phyloP scores from a whole-genome alignment of 2,797 vertebrate genomes.

The Bovichtus diacanthus region DNA sequence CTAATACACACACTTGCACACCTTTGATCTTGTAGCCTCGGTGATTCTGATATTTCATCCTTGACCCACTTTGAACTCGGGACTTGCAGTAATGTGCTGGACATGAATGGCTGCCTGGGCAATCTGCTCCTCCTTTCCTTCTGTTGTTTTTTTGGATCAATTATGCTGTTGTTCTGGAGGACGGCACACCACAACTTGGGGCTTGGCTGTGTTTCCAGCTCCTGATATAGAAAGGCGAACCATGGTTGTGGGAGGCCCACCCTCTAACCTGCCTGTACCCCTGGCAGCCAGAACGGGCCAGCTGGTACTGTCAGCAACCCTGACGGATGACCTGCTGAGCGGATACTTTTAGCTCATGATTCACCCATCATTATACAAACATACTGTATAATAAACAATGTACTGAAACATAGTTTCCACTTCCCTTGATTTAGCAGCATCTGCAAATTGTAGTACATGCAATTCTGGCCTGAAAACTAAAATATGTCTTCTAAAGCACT shows the following conservation, averaged over 20 bases:
- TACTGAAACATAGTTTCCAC: conserved; percentile 19
- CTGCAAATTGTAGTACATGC: neutral
- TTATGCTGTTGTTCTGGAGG: conserved; percentile 60
- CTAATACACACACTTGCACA: conserved; percentile 27
- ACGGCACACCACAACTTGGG: conserved; percentile 53
- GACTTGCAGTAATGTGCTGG: conserved; percentile 63
- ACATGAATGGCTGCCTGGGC: conserved; percentile 70
- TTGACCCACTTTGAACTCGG: conserved; percentile 74
- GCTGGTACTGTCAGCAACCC: conserved; percentile 80
- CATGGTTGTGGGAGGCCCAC: conserved; percentile 70
- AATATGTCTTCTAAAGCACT: neutral
- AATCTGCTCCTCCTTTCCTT: conserved; percentile 77
- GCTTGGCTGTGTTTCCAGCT: conserved; percentile 67
- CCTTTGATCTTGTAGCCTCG: conserved; percentile 57
- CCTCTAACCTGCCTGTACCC: conserved; percentile 77
- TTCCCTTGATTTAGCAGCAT: neutral
- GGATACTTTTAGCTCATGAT: conserved; percentile 81
- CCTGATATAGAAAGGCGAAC: conserved; percentile 67
- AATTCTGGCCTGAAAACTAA: neutral
- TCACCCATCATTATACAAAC: conserved; percentile 71
- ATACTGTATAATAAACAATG: conserved; percentile 42
- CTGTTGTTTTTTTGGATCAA: conserved; percentile 66
- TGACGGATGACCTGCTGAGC: conserved; percentile 79
- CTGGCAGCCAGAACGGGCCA: conserved; percentile 76
- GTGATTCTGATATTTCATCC: conserved; percentile 64